Base-by-base conservation (phyloP, 2,113 vertebrate genomes). In the Genyomyrus donnyi region DNA sequence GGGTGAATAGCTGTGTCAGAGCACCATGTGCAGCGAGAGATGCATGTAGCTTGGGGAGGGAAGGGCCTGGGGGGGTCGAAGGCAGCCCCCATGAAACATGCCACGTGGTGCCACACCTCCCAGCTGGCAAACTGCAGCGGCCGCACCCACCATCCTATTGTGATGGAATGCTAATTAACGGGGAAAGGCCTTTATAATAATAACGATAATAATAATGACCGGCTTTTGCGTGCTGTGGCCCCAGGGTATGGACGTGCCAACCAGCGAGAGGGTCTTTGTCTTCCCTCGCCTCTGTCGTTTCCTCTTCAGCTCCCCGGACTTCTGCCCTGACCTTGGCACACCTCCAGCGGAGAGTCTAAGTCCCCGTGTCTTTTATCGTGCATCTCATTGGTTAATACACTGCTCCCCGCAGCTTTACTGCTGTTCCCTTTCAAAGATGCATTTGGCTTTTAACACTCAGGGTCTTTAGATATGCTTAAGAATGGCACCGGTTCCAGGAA, bases 161-260 rank as follows among this genome's bases (percentile, higher is more conserved):
- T 90, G 90, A 90, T 92, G 70, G 91, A 91, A 92, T 92, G 90
- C 89, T 92, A 92, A 93, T 91, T 66, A 70, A 91, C 77, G 87
- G 89, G 87, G 58, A 88, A 90, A 45, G 85, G 90, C 74, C 74
- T 80, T 17, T 42, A 80, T 77, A 39, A 39, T 77, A 90, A 45
- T 56, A 49, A 90, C 77, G 46, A 90, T 31, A 45, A 88, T 39
- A 35, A 86, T 86, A 85, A 62, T 90, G n/a, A 77, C 74, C 53
- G 15, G 35, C 48, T 53, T 90, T 19, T 42, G 19, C 89, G 6
- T 31, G n/a, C 85, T 42, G n/a, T 53, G n/a, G 62, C 49, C 87
- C 56, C 87, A 49, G 92, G 88, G 80, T 90, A 56, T 11, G 85
- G 85, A 50, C 80, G 56, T 86, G 85, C 56, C 89, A 90, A 49